Conservation (phyloP, 2,797 vertebrate species). For the Sebastes steindachneri region DNA sequence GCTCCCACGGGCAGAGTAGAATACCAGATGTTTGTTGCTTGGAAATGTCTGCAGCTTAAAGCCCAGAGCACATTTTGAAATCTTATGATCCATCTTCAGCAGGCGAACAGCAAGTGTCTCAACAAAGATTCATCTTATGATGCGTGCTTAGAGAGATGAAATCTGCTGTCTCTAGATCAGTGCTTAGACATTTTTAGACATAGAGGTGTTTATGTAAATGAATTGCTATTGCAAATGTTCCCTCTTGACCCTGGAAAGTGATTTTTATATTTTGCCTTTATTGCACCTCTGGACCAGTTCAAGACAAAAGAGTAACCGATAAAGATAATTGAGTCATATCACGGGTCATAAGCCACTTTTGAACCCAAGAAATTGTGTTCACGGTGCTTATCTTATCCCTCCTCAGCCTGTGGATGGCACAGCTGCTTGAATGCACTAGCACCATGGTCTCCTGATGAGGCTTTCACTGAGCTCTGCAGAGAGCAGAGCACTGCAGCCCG, state of each 20-base stretch:
- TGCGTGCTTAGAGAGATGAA: neutral
- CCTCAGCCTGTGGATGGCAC: conserved; percentile 2
- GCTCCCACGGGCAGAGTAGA: conserved; percentile 8
- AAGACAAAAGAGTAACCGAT: neutral
- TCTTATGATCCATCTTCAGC: neutral
- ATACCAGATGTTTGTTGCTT: conserved; percentile 39
- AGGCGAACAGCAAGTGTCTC: neutral
- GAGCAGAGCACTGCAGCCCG: conserved; percentile 4
- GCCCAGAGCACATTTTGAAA: neutral
- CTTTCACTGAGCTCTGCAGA: conserved; percentile 20
- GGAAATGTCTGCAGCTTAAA: conserved; percentile 19
- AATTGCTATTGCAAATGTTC: neutral
- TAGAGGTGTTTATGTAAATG: neutral
- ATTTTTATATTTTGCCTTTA: neutral
- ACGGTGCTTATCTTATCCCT: conserved; percentile 11
- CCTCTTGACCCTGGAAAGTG: neutral
- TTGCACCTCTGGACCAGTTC: neutral
- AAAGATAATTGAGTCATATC: conserved; percentile 16
- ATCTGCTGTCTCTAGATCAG: neutral
- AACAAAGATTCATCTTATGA: neutral
- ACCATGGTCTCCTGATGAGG: conserved; percentile 33
- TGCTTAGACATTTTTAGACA: neutral
- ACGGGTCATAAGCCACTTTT: conserved; percentile 29
- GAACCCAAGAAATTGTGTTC: conserved; percentile 43
- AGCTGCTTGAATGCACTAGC: conserved; percentile 29